phyloP scores from a whole-genome alignment of 2,888 invertebrate genomes.

The Prosapia bicincta region DNA sequence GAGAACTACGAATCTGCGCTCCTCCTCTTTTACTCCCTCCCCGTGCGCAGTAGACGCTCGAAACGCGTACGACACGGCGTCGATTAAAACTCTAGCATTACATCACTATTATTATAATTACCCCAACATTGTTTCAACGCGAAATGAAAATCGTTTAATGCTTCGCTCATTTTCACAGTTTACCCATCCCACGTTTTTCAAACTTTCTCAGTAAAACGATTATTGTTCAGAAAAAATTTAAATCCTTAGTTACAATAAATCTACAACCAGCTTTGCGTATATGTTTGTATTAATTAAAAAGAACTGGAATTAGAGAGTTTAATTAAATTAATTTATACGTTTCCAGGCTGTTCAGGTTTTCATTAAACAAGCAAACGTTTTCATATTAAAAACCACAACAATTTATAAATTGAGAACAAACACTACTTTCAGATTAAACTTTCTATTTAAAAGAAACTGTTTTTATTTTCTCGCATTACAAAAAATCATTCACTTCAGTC shows the following conservation, averaged over 20 bases:
- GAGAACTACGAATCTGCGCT: not conserved
- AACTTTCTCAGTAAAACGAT: not conserved
- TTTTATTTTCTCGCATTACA: too few species aligned
- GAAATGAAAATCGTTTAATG: constrained; percentile 25
- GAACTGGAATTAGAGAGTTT: constrained; percentile 18
- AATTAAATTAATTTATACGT: constrained; percentile 21
- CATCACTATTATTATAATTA: constrained; percentile 32
- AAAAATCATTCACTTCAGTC: too few species aligned
- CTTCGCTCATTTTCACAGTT: not conserved
- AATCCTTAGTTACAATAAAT: not conserved
- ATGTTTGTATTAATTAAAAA: constrained; percentile 24
- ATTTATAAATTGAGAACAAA: not conserved
- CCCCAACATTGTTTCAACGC: constrained; percentile 24
- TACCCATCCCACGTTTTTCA: not conserved
- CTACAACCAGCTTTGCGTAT: not conserved
- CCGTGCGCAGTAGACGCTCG: constrained; percentile 18
- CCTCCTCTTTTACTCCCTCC: constrained; percentile 15
- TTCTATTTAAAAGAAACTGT: too few species aligned
- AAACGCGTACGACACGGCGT: constrained; percentile 15
- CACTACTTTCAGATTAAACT: not conserved
- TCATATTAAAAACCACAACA: not conserved
- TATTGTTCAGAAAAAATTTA: not conserved
- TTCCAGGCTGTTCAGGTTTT: not conserved
- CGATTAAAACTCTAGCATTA: constrained; percentile 29
- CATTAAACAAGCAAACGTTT: not conserved